phyloP scores from a whole-genome alignment of 2,888 invertebrate genomes.

The Scotopteryx bipunctaria region DNA sequence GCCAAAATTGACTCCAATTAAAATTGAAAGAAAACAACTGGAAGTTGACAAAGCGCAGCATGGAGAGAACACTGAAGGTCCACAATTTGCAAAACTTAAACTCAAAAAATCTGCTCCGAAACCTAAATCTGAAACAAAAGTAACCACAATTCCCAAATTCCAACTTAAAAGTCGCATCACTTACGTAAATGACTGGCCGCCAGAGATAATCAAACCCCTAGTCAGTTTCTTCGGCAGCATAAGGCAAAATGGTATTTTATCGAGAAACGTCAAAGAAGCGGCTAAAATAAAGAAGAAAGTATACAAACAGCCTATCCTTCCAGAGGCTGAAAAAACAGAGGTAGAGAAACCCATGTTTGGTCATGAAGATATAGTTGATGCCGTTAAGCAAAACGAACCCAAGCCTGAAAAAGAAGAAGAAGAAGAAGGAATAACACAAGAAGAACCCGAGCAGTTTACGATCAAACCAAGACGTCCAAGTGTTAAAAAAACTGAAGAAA shows the following conservation, averaged over 20 bases:
- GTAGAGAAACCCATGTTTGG: slow-evolving; percentile 83
- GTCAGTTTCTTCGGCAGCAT: slow-evolving; percentile 81
- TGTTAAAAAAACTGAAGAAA: slow-evolving; percentile 78
- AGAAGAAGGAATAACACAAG: slow-evolving; percentile 51
- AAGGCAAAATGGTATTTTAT: slow-evolving; percentile 86
- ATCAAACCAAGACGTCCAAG: slow-evolving; percentile 69
- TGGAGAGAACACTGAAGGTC: slow-evolving; percentile 82
- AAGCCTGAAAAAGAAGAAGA: slow-evolving; percentile 43
- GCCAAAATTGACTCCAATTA: slow-evolving; percentile 76
- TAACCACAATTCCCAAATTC: slow-evolving; percentile 84
- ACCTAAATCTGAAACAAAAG: slow-evolving; percentile 70
- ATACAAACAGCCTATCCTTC: slow-evolving; percentile 80
- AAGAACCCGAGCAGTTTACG: slow-evolving; percentile 69
- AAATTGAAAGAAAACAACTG: slow-evolving; percentile 85
- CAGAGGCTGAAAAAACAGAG: slow-evolving; percentile 80
- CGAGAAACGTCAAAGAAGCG: slow-evolving; percentile 88
- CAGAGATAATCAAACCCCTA: slow-evolving; percentile 77
- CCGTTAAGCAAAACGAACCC: slow-evolving; percentile 53
- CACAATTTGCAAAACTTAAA: slow-evolving; percentile 87
- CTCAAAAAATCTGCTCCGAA: slow-evolving; percentile 84
- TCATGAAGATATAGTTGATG: slow-evolving; percentile 72
- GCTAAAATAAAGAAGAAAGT: slow-evolving; percentile 84
- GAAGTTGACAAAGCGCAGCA: slow-evolving; percentile 86
- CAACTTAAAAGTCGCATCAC: slow-evolving; percentile 88
- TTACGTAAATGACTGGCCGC: slow-evolving; percentile 85